These are phyloP conservation scores for Drosophila limbata DNA, from an alignment of 2,888 invertebrate species.

Conservation along the genomic window DNA sequence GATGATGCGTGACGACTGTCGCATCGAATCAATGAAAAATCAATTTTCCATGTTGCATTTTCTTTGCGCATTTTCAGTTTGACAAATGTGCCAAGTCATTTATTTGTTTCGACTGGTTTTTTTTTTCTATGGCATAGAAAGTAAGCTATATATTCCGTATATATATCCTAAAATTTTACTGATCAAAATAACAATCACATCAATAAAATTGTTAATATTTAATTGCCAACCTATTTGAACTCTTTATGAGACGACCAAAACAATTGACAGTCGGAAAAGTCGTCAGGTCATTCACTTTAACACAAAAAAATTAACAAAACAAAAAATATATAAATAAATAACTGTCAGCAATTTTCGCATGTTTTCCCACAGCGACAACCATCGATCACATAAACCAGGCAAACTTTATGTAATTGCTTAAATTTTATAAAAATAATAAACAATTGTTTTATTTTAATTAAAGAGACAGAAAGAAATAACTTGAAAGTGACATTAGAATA, in stretches of 20 bases:
- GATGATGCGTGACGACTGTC: conserved; percentile 20
- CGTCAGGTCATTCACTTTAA: conserved; percentile 35
- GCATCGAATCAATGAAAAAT: conserved; percentile 24
- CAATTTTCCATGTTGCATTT: conserved; percentile 30
- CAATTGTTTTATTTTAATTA: background rate
- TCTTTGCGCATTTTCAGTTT: conserved; percentile 15
- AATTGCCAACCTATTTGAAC: conserved; percentile 6
- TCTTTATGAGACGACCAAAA: conserved; percentile 2
- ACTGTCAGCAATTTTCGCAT: conserved; percentile 34
- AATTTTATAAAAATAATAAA: background rate
- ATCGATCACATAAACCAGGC: conserved; percentile 16
- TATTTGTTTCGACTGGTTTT: background rate
- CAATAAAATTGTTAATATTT: background rate
- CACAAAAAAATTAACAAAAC: conserved; percentile 1
- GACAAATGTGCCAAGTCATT: conserved; percentile 5
- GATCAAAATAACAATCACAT: background rate
- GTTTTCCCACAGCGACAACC: conserved; percentile 13
- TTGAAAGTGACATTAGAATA: background rate
- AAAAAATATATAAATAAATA: conserved; percentile 10
- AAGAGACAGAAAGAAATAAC: background rate
- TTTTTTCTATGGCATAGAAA: background rate
- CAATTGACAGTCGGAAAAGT: conserved; percentile 20
- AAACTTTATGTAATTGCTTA: background rate
- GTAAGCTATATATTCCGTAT: background rate
- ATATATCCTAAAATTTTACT: background rate